Percentiles rank a stretch among this genome's conserved stretches.
These are phyloP conservation scores for Bicyclus anynana DNA, from an alignment of 1,140 invertebrate genomes.

Conservation along the genomic window DNA sequence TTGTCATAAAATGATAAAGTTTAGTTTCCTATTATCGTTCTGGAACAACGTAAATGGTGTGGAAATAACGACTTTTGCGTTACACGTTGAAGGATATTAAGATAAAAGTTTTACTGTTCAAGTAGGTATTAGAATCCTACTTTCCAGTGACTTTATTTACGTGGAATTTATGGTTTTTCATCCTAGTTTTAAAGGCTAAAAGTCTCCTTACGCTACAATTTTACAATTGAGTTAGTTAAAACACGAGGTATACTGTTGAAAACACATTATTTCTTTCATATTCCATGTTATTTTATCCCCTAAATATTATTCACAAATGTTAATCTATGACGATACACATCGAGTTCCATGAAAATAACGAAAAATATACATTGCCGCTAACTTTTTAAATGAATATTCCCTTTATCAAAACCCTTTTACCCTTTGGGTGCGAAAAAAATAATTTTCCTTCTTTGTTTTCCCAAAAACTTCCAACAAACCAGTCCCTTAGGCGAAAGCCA, in stretches of 20 bases:
- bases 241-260: no score
- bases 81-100: constrained; percentile 1
- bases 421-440: not conserved
- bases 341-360: no score
- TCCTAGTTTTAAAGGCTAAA: no score
- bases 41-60: not conserved
- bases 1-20: constrained; percentile 9
- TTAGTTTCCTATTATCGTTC: constrained; percentile 5
- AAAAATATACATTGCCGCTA: not conserved
- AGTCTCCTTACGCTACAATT: no score
- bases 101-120: constrained; percentile 3
- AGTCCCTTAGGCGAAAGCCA: not conserved
- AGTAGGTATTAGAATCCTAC: not conserved
- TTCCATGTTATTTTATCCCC: no score
- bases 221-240: no score
- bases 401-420: not conserved
- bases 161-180: no score
- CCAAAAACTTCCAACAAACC: constrained; percentile 1
- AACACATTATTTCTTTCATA: no score
- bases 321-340: no score
- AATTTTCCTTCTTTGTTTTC: constrained; percentile 3
- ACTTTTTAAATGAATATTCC: not conserved
- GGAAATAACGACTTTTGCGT: constrained; percentile 5
- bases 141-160: no score
- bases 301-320: no score